Conservation (phyloP, 2,888 invertebrate species). For the Troglohyphantes excavatus region DNA sequence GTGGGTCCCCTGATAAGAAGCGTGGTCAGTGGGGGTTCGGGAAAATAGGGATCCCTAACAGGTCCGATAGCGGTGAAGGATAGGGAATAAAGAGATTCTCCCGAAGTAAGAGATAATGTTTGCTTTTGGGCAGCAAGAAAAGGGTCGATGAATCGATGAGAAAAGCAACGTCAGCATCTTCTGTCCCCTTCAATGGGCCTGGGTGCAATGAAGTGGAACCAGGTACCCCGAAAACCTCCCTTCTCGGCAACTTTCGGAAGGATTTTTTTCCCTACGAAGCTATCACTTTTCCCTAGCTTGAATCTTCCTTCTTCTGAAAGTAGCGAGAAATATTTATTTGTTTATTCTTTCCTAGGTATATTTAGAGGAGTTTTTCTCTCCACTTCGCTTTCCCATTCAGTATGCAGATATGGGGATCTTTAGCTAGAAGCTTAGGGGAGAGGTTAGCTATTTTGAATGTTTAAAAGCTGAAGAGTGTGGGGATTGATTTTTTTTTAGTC, state of each 20-base stretch:
- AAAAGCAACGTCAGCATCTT: conserved; percentile 35
- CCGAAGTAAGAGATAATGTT: conserved; percentile 68
- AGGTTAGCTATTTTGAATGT: background rate
- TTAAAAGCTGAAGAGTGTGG: background rate
- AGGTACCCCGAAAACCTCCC: conserved; percentile 48
- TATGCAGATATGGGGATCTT: background rate
- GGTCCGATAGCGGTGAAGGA: background rate
- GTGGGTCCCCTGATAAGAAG: conserved; percentile 39
- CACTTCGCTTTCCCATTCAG: background rate
- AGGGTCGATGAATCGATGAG: conserved; percentile 48
- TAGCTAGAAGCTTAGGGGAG: background rate
- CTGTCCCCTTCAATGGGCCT: conserved; percentile 28
- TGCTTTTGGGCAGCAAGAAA: conserved; percentile 60
- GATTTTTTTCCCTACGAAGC: conserved; percentile 23
- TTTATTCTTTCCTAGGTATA: conserved; percentile 41
- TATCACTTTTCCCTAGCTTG: conserved; percentile 54
- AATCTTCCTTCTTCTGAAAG: conserved; percentile 11
- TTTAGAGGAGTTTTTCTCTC: background rate
- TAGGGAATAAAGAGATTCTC: conserved; percentile 52
- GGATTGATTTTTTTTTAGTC: too few relatives aligned
- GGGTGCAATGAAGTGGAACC: conserved; percentile 51
- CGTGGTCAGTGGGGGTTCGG: conserved; percentile 60
- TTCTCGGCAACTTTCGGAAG: conserved; percentile 22
- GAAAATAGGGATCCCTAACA: conserved; percentile 9
- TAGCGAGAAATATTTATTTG: conserved; percentile 42